Conservation (phyloP, 2,113 vertebrate species). For the Cepphus grylle region DNA sequence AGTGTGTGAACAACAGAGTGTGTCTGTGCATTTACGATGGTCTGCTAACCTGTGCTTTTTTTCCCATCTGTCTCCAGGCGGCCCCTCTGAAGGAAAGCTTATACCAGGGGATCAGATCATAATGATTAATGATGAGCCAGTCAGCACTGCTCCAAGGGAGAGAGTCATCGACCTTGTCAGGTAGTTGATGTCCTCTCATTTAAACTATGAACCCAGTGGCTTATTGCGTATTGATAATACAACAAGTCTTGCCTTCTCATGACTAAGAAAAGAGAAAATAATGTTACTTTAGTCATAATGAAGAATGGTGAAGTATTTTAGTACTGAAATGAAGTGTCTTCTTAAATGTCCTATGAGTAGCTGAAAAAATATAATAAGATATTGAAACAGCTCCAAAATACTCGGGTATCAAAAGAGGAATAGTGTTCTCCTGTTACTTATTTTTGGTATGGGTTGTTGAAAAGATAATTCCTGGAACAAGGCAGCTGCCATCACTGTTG, state of each 20-base stretch:
- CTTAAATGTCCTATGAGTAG: neutral
- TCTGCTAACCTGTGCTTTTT: constrained; percentile 31
- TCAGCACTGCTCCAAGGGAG: constrained; percentile 92
- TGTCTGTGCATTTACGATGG: neutral
- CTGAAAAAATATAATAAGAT: neutral
- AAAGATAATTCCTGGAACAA: neutral
- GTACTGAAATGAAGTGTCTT: neutral
- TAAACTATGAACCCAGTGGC: neutral
- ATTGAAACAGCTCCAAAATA: neutral
- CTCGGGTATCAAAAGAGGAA: neutral
- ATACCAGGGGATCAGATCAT: constrained; percentile 97
- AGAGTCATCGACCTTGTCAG: constrained; percentile 98
- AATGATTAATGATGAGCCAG: constrained; percentile 98
- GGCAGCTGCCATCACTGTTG: neutral
- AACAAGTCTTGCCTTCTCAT: neutral
- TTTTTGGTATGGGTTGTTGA: neutral
- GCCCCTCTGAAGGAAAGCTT: constrained; percentile 95
- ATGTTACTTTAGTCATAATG: neutral
- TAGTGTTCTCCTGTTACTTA: neutral
- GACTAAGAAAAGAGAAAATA: neutral
- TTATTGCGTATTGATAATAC: neutral
- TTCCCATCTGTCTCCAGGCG: constrained; percentile 77
- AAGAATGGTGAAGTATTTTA: neutral
- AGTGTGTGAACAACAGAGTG: neutral
- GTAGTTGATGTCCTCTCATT: constrained; percentile 73